Percentiles rank a stretch among this genome's conserved stretches.
phyloP scores from a whole-genome alignment of 1,140 invertebrate genomes.

The Brachionus manjavacas region DNA sequence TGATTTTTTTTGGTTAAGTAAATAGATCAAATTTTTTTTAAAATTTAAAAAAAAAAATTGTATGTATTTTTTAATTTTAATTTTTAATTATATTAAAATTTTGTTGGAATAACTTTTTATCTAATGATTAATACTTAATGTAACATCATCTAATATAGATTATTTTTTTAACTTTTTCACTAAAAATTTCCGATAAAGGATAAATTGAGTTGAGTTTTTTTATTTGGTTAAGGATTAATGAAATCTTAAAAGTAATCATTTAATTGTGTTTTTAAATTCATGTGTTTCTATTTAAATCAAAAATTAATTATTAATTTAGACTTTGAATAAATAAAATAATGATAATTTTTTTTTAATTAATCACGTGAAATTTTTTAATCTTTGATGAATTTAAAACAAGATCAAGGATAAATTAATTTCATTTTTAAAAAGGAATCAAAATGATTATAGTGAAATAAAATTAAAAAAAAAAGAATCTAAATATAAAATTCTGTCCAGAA shows the following conservation, averaged over 20 bases:
- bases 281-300: background rate
- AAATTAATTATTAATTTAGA: background rate
- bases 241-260: background rate
- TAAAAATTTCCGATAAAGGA: no score
- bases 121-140: background rate
- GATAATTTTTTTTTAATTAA: background rate
- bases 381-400: background rate
- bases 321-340: background rate
- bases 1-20: background rate
- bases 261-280: background rate
- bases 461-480: no score
- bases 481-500: no score
- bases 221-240: background rate
- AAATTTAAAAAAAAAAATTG: background rate
- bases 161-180: no score
- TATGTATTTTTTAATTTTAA: background rate
- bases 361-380: background rate
- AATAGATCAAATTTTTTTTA: background rate
- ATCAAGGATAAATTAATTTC: background rate
- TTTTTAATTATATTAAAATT: background rate
- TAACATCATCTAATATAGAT: background rate
- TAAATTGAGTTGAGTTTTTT: background rate
- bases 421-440: no score
- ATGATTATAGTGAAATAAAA: no score
- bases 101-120: background rate